A percentile compares a stretch with the other conserved stretches of the same genome.
Conservation (phyloP, 2,797 vertebrate genomes). For the Fratercula arctica region DNA sequence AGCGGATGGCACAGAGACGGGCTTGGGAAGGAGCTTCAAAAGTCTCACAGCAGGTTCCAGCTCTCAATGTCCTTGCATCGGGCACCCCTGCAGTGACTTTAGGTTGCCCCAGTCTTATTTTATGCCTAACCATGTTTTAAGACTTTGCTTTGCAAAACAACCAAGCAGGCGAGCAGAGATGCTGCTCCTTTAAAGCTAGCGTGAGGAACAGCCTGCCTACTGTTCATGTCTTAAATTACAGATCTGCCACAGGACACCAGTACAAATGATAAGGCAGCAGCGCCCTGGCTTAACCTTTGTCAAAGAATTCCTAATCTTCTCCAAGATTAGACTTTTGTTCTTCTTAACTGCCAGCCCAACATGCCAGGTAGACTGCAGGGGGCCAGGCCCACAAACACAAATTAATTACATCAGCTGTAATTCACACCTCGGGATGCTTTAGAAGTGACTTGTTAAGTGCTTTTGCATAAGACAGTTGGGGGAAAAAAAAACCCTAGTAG, state of each 20-base stretch:
- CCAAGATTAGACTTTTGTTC: constrained; percentile 40
- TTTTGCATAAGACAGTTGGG: not conserved
- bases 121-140: not conserved
- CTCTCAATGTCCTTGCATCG: not conserved
- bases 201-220: not conserved
- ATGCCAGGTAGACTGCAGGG: not conserved
- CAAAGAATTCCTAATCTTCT: constrained; percentile 46
- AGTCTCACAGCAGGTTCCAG: not conserved
- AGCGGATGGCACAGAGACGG: not conserved
- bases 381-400: constrained; percentile 1
- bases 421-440: constrained; percentile 35
- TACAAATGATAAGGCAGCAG: not conserved
- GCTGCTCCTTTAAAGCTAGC: not conserved
- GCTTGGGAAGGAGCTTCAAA: not conserved
- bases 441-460: not conserved
- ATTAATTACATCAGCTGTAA: constrained; percentile 61
- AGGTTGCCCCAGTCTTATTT: not conserved
- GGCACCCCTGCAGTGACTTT: not conserved
- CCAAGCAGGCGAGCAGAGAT: not conserved
- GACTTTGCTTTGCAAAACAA: not conserved
- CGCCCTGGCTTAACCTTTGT: not conserved
- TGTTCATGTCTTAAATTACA: not conserved
- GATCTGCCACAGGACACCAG: constrained; percentile 5
- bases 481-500: not conserved
- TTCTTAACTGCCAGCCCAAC: not conserved